Base-by-base conservation (phyloP, 1,140 invertebrate species). In the Hyles vespertilio region DNA sequence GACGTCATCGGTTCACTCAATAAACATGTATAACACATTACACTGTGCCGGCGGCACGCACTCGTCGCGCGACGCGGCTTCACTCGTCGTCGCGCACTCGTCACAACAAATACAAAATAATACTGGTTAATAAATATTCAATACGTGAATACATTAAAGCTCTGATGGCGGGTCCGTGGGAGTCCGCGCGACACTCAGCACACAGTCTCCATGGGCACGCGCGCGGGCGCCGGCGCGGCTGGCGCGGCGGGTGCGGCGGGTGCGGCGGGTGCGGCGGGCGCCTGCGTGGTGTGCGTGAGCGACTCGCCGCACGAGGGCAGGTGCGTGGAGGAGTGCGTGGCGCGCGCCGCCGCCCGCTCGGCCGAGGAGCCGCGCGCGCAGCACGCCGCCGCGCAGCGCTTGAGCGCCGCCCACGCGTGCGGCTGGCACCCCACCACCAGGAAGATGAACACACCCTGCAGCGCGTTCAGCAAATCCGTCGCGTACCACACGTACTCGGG, bases 371-470 rank as follows among this genome's bases (percentile, higher is more conserved):
- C 66, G 78, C 89, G 71, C 69, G 71, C 71, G 87, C 81, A 91
- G 90, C 87, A 91, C 90, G 89, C 92, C 91, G 89, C 92, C 90
- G 72, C 74, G 44, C 70, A 71, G 43, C 72, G 72, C 77, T 79
- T 77, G 32, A 77, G 63, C 48, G 82, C 79, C 53, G 78, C 74
- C 84, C 72, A 84, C 79, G 92, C 93, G 89, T 95, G 94, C n/a
- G 95, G 95, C 89, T 97, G 95, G 82, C 95, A 96, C 33, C 95
- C 95, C 51, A 96, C 95, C 46, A 97, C 95, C 63, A 95, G 92
- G 81, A 97, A 97, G 56, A 97, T 96, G 75, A 96, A 93, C n/a
- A 97, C 92, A 46, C 96, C 96, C 83, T 97, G 95, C 34, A 96
- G 90, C 51, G 94, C 93, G 84, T 96, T 97, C 75, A 97, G 91